phyloP scores from a whole-genome alignment of 2,797 vertebrate species.

The Mormyrops attenuatus region DNA sequence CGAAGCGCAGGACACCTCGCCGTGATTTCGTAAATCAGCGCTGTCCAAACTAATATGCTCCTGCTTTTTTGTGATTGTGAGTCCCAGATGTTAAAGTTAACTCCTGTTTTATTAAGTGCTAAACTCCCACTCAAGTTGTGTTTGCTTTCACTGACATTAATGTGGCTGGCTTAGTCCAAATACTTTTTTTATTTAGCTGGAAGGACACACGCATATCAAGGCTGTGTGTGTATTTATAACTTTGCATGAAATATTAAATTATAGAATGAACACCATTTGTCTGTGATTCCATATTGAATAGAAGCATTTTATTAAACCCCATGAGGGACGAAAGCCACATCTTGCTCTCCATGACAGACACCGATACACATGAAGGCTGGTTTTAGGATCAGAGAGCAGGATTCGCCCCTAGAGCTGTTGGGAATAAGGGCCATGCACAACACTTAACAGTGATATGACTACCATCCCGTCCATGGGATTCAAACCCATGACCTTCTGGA shows the following conservation, averaged over 20 bases:
- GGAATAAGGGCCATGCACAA: background rate
- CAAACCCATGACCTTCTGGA: background rate
- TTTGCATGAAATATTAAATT: background rate
- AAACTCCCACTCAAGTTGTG: background rate
- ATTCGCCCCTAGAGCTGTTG: background rate
- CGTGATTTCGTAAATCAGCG: background rate
- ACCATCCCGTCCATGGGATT: background rate
- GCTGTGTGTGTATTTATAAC: background rate
- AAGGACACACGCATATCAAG: background rate
- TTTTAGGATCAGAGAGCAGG: background rate
- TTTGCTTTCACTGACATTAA: background rate
- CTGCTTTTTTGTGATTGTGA: background rate
- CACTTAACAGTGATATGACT: background rate
- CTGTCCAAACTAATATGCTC: background rate
- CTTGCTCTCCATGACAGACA: background rate
- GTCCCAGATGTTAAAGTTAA: background rate
- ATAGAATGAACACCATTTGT: background rate
- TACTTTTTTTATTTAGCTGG: background rate
- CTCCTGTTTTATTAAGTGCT: conserved; percentile 4
- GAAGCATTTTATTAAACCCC: background rate
- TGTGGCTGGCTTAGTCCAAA: background rate
- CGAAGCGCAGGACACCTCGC: background rate
- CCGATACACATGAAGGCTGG: background rate
- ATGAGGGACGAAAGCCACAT: background rate
- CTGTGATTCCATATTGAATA: background rate